Conservation (phyloP, 2,888 invertebrate genomes). For the Cartodere bifasciata region DNA sequence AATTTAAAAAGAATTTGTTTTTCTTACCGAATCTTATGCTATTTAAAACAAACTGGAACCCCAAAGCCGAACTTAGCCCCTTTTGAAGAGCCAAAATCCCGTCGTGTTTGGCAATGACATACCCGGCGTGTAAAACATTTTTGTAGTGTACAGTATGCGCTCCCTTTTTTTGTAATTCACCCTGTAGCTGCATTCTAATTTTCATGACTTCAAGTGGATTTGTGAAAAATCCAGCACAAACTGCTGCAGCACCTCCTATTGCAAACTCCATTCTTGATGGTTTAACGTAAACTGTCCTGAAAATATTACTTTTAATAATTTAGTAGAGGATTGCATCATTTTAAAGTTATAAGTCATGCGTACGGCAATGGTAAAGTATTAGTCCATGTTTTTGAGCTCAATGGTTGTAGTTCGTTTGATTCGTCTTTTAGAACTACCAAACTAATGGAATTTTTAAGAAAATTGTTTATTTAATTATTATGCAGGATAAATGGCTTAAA, state of each 20-base stretch:
- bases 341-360: too few relatives aligned
- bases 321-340: too few relatives aligned
- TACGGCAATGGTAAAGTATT: too few relatives aligned
- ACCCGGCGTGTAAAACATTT: constrained; percentile 62
- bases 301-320: too few relatives aligned
- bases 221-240: constrained; percentile 71
- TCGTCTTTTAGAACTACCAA: too few relatives aligned
- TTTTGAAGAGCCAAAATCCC: constrained; percentile 62
- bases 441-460: too few relatives aligned
- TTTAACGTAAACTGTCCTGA: neutral
- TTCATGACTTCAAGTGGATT: constrained; percentile 83
- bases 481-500: too few relatives aligned
- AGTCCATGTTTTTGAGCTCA: too few relatives aligned
- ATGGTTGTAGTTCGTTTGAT: too few relatives aligned
- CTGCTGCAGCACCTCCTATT: constrained; percentile 64
- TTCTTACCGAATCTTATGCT: constrained; percentile 37
- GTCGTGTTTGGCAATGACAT: constrained; percentile 63
- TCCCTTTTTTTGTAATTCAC: constrained; percentile 62
- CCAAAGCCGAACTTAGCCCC: constrained; percentile 72
- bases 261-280: constrained; percentile 52
- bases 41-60: constrained; percentile 79
- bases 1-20: too few relatives aligned
- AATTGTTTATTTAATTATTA: too few relatives aligned
- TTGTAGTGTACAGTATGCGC: constrained; percentile 58
- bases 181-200: constrained; percentile 81